Conservation (phyloP, 2,888 invertebrate genomes). For the Nysson spinosus region DNA sequence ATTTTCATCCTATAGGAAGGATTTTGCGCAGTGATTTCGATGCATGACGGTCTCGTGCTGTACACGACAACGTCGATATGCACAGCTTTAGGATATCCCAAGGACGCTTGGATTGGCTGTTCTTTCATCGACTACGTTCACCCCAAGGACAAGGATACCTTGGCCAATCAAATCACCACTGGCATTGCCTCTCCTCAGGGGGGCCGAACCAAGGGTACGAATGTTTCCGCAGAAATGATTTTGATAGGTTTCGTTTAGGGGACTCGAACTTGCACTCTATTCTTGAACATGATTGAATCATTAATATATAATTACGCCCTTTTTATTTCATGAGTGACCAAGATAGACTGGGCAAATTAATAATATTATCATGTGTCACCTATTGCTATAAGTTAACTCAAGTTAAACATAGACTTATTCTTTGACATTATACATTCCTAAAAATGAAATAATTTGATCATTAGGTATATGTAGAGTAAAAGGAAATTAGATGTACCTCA, state of each 20-base stretch:
- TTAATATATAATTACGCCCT: too few species aligned
- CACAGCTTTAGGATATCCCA: conserved; percentile 86
- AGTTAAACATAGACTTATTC: too few species aligned
- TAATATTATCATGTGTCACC: too few species aligned
- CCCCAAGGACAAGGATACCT: conserved; percentile 85
- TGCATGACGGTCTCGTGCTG: conserved; percentile 89
- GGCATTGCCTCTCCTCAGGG: conserved; percentile 82
- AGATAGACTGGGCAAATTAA: too few species aligned
- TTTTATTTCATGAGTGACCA: too few species aligned
- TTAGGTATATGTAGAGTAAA: too few species aligned
- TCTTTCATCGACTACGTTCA: conserved; percentile 93
- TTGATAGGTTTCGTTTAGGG: not conserved
- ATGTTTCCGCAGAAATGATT: not conserved
- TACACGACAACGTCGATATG: conserved; percentile 86
- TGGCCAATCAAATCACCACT: conserved; percentile 87
- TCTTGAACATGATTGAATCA: not conserved
- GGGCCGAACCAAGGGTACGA: conserved; percentile 70
- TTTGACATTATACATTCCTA: too few species aligned
- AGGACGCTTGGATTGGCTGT: conserved; percentile 90
- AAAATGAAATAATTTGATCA: too few species aligned
- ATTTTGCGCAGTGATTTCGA: conserved; percentile 89
- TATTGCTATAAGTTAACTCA: too few species aligned
- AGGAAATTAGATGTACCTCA: not conserved
- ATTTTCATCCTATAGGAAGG: conserved; percentile 80
- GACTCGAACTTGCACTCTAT: not conserved